Evolutionary conservation across 2,113 vertebrate genomes (phyloP).

Genomic region (Spheniscus mendiculus): DNA sequence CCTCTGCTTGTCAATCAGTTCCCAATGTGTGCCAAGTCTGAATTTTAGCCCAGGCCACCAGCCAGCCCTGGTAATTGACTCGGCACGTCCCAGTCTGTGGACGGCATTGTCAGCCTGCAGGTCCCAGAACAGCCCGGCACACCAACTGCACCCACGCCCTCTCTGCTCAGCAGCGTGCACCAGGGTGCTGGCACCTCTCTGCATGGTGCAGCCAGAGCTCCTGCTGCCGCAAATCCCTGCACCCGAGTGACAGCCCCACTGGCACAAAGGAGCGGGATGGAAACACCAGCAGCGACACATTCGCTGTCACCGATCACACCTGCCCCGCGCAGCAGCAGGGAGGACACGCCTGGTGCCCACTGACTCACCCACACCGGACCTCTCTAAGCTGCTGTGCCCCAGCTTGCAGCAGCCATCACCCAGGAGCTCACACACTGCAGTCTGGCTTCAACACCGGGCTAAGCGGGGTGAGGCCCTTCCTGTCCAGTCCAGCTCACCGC

Average conservation of each 20-base stretch:
- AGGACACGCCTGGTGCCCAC: rapidly evolving
- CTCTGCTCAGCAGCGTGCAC: rapidly evolving
- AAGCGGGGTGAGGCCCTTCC: background rate
- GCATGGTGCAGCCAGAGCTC: rapidly evolving
- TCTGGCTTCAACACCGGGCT: background rate
- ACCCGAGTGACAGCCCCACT: background rate
- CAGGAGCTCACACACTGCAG: background rate
- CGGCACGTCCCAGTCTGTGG: rapidly evolving
- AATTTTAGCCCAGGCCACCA: background rate
- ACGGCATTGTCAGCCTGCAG: rapidly evolving
- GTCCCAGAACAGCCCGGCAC: background rate
- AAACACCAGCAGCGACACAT: rapidly evolving
- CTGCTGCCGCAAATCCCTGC: background rate
- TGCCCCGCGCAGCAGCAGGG: background rate
- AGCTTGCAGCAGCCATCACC: background rate
- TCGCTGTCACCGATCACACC: background rate
- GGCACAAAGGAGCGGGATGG: background rate
- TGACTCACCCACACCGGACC: background rate
- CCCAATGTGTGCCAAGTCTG: background rate
- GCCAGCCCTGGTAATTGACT: rapidly evolving
- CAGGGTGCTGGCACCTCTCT: background rate
- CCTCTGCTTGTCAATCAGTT: rapidly evolving
- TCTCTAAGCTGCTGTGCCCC: background rate
- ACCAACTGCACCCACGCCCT: background rate
- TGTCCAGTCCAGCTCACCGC: rapidly evolving